Evolutionary conservation across 2,797 vertebrate species (phyloP), one percentile per base, ranked within the genome.

Genomic region (Botia almorhae): DNA sequence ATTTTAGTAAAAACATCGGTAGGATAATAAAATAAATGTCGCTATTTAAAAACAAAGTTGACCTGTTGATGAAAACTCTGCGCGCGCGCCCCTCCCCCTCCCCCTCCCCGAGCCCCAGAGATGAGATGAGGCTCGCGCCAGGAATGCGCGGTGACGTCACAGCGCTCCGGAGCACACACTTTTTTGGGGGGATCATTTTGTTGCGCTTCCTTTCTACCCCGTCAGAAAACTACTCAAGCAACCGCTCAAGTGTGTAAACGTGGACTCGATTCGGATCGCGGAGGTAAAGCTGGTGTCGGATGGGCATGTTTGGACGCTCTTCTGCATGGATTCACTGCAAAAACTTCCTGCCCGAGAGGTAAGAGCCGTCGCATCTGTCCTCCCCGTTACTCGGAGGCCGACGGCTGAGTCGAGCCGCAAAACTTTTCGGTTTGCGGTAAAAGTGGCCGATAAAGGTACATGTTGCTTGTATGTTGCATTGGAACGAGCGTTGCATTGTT

Each of bases 101-200:
- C 78, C 78, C 78, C 60, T 33, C 36, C 43, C 14, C 12, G 69
- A 58, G 50, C 70, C 51, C 68, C 51, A n/a, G 21, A 74, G 78
- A 80, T 53, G 78, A 58, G 78, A 64, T 0, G 69, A 80, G 77
- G 78, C 78, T 23, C 78, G 60, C 58, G 60, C 50, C 48, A 73
- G 78, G 78, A 80, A 80, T 80, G 78, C 14, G 60, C 70, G 43
- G 69, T 80, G 78, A 74, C 78, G 78, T 80, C 78, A 74, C 70
- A 16, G 19, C 29, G 33, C 19, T 19, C 48, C 1, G 69, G 48
- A 43, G 8, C 69, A 64, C 50, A 4, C 76, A 5, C 48, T 8
- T 23, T 14, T 23, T 68, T 73, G 23, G 60, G 78, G 78, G 78
- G 29, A 68, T 74, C 60, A 0, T 33, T 48, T 48, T 4, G 43